A percentile compares a stretch with the other conserved stretches of the same genome.
phyloP scores from a whole-genome alignment of 1,140 invertebrate genomes.

The Hormaphis cornu region DNA sequence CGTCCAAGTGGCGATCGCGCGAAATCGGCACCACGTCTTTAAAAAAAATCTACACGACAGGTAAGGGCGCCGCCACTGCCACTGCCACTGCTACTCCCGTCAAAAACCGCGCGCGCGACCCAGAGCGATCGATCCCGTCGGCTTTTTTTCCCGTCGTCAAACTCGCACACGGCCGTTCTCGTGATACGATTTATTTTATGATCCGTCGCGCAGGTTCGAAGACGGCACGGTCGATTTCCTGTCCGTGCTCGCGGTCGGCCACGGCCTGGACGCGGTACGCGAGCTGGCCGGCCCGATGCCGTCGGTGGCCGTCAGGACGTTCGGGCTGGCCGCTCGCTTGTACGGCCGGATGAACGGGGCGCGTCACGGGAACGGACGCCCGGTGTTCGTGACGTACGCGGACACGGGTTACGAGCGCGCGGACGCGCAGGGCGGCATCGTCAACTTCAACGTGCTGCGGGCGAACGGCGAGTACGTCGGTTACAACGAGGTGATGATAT shows the following conservation, averaged over 20 bases:
- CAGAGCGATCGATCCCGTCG: no score
- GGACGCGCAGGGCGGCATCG: conserved; percentile 66
- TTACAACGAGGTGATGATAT: conserved; percentile 66
- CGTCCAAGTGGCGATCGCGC: conserved; percentile 67
- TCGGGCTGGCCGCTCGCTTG: conserved; percentile 63
- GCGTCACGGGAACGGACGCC: conserved; percentile 63
- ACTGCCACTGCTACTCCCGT: not conserved
- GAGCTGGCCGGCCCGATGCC: conserved; percentile 55
- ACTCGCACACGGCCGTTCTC: no score
- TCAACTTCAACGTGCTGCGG: conserved; percentile 80
- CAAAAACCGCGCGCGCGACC: no score
- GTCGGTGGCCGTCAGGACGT: conserved; percentile 63
- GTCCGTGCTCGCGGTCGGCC: conserved; percentile 67
- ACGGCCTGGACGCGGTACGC: conserved; percentile 66
- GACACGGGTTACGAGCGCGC: conserved; percentile 56
- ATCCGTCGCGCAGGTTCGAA: conserved; percentile 61
- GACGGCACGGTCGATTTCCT: conserved; percentile 87
- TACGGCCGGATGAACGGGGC: conserved; percentile 54
- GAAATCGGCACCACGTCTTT: conserved; percentile 58
- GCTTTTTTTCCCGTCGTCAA: no score
- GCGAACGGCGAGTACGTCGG: conserved; percentile 71
- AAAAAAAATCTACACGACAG: conserved; percentile 58
- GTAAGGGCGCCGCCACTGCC: conserved; percentile 48
- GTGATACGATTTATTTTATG: no score
- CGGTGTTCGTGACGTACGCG: conserved; percentile 62